Conservation (phyloP, 1,140 invertebrate species). For the Telenomus remus region DNA sequence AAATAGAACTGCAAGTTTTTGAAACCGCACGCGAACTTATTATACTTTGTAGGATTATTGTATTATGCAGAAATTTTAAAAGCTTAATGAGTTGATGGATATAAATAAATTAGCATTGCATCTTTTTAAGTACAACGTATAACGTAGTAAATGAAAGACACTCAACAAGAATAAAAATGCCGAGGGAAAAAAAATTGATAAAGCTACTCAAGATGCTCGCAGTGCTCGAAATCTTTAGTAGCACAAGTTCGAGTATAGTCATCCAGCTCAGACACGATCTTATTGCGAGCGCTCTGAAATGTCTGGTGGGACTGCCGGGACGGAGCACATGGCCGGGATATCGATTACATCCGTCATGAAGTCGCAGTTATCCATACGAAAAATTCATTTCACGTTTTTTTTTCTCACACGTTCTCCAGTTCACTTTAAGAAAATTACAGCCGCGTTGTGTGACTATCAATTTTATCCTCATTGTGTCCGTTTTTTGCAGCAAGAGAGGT, state of each 20-base stretch:
- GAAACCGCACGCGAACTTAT: too few species aligned
- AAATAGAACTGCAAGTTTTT: too few species aligned
- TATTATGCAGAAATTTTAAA: not conserved
- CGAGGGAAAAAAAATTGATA: slow-evolving; percentile 4
- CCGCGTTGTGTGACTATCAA: slow-evolving; percentile 32
- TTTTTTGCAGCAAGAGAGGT: slow-evolving; percentile 4
- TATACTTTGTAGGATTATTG: too few species aligned
- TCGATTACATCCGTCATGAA: slow-evolving; percentile 41
- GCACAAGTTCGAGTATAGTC: slow-evolving; percentile 34
- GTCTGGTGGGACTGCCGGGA: slow-evolving; percentile 9
- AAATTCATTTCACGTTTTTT: slow-evolving; percentile 32
- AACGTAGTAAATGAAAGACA: too few species aligned
- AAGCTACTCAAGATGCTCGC: not conserved
- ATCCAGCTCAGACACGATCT: slow-evolving; percentile 23
- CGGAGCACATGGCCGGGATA: slow-evolving; percentile 29
- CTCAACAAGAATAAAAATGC: not conserved
- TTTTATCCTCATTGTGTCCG: slow-evolving; percentile 31
- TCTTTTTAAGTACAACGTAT: not conserved
- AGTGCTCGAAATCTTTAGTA: slow-evolving; percentile 18
- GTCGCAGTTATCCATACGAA: slow-evolving; percentile 27
- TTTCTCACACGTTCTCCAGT: slow-evolving; percentile 15
- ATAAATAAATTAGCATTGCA: not conserved
- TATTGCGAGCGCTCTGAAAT: slow-evolving; percentile 26
- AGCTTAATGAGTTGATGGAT: not conserved
- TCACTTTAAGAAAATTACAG: slow-evolving; percentile 37